phyloP scores from a whole-genome alignment of 2,797 vertebrate species.

The Sarcophilus harrisii region DNA sequence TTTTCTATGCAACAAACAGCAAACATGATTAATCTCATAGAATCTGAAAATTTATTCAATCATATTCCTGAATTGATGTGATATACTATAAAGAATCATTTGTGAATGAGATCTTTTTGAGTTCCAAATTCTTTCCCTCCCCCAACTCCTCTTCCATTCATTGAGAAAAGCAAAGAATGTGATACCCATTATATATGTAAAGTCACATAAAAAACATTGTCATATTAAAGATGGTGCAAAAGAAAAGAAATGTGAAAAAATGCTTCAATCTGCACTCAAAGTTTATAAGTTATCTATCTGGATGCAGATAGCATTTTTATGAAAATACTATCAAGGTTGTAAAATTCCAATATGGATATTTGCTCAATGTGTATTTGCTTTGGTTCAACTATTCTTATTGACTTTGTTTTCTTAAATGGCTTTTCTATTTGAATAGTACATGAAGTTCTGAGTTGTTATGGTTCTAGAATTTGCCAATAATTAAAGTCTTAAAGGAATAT shows the following conservation, averaged over 20 bases:
- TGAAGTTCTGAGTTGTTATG: neutral
- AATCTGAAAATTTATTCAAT: neutral
- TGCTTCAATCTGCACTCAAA: neutral
- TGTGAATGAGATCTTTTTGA: neutral
- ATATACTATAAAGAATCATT: neutral
- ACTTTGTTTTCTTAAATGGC: neutral
- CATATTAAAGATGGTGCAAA: neutral
- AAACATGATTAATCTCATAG: neutral
- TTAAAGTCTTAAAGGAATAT: neutral
- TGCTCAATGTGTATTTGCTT: neutral
- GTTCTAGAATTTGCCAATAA: neutral
- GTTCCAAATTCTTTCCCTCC: neutral
- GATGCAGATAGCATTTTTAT: neutral
- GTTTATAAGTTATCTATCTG: neutral
- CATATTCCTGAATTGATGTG: neutral
- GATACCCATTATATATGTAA: neutral
- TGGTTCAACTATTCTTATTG: neutral
- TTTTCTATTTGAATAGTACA: neutral
- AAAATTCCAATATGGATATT: neutral
- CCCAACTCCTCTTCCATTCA: neutral
- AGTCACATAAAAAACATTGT: neutral
- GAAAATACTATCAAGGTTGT: neutral
- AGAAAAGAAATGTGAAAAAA: neutral
- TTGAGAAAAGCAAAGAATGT: neutral
- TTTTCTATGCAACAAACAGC: neutral